Conservation (phyloP, 1,140 invertebrate species). For the Scaptomyza pallida region DNA sequence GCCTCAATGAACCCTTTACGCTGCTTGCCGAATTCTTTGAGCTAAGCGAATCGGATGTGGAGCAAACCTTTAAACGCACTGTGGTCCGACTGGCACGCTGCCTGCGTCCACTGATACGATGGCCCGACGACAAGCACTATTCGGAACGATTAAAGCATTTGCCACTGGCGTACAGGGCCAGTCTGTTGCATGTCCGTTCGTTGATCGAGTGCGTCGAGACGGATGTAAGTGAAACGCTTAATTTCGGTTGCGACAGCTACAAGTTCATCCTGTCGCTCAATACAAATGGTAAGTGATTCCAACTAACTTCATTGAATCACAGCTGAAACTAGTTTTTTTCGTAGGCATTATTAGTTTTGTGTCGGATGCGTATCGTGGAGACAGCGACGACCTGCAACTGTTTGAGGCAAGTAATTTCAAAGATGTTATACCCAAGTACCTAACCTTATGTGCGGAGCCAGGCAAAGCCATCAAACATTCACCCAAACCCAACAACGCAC, state of each 20-base stretch:
- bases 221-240: conserved; percentile 51
- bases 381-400: conserved; percentile 74
- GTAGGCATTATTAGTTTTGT: conserved; percentile 75
- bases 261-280: conserved; percentile 78
- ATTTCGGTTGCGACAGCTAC: conserved; percentile 66
- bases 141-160: conserved; percentile 73
- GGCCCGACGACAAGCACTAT: conserved; percentile 71
- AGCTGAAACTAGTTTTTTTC: not conserved
- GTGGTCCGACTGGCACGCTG: conserved; percentile 63
- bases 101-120: conserved; percentile 67
- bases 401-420: conserved; percentile 73
- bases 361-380: conserved; percentile 70
- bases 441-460: conserved; percentile 73
- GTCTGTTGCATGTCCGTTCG: conserved; percentile 74
- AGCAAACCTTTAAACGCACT: conserved; percentile 65
- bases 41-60: conserved; percentile 62
- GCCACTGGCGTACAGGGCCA: conserved; percentile 66
- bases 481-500: conserved; percentile 27
- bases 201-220: conserved; percentile 82
- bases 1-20: conserved; percentile 72
- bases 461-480: conserved; percentile 61
- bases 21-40: conserved; percentile 74
- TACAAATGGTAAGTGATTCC: conserved; percentile 60
- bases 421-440: conserved; percentile 70
- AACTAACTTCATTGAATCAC: not conserved